These are phyloP conservation scores for Apodemia zela DNA, from an alignment of 2,888 invertebrate genomes.

Conservation along the genomic window DNA sequence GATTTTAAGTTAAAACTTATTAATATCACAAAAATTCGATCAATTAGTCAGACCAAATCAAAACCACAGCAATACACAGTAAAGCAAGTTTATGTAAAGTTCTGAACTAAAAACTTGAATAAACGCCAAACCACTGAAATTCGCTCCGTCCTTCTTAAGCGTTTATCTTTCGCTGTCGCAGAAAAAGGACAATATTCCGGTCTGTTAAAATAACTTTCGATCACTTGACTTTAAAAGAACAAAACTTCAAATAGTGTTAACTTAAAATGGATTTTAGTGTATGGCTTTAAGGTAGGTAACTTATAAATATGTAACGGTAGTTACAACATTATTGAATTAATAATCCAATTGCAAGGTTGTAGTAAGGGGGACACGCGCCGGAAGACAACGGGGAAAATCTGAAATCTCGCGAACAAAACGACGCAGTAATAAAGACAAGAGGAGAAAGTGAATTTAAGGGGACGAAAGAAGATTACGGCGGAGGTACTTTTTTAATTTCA, in stretches of 20 bases:
- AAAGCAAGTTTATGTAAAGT: neutral
- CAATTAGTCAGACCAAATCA: too few species aligned
- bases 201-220: conserved; percentile 48
- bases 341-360: conserved; percentile 52
- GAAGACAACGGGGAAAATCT: conserved; percentile 67
- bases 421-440: conserved; percentile 82
- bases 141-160: conserved; percentile 65
- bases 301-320: conserved; percentile 49
- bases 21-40: too few species aligned
- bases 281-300: conserved; percentile 56
- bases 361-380: conserved; percentile 69
- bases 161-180: conserved; percentile 59
- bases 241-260: conserved; percentile 37
- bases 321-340: conserved; percentile 57
- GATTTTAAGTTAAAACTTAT: too few species aligned
- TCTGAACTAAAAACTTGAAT: conserved; percentile 57
- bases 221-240: conserved; percentile 26
- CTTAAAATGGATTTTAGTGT: conserved; percentile 64
- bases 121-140: conserved; percentile 60
- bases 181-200: conserved; percentile 68
- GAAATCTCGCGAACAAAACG: conserved; percentile 82
- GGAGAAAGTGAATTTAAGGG: conserved; percentile 84
- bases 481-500: conserved; percentile 76
- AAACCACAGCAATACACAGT: too few species aligned
- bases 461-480: conserved; percentile 75